These are phyloP conservation scores for Cephonodes hylas DNA, from an alignment of 2,888 invertebrate species.

Conservation along the genomic window DNA sequence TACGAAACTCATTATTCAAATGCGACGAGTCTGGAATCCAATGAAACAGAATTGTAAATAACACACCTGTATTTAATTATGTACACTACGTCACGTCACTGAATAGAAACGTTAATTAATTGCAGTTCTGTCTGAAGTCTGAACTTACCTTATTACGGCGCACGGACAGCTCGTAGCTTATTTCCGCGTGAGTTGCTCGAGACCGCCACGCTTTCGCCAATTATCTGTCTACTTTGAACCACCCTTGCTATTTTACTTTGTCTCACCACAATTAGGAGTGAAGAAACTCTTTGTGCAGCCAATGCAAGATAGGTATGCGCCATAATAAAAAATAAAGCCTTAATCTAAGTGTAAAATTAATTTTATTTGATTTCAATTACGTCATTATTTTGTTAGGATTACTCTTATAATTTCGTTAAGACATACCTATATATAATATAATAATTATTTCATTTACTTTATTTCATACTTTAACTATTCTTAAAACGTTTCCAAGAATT, in stretches of 20 bases:
- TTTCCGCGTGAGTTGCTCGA: constrained; percentile 46
- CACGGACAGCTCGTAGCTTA: constrained; percentile 42
- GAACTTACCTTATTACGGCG: constrained; percentile 43
- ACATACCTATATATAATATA: too few relatives aligned
- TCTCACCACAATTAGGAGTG: constrained; percentile 34
- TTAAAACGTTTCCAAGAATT: too few relatives aligned
- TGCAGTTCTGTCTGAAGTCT: constrained; percentile 36
- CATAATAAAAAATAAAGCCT: neutral
- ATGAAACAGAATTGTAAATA: neutral
- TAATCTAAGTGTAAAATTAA: too few relatives aligned
- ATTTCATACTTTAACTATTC: too few relatives aligned
- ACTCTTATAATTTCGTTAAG: too few relatives aligned
- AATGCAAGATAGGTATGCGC: constrained; percentile 19
- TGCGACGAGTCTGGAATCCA: neutral
- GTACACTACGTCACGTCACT: neutral
- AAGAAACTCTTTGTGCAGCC: constrained; percentile 37
- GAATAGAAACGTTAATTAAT: constrained; percentile 38
- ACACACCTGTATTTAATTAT: neutral
- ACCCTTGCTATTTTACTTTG: constrained; percentile 28
- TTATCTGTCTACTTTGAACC: constrained; percentile 43
- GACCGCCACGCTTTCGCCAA: constrained; percentile 48
- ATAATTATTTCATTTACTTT: too few relatives aligned
- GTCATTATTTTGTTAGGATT: too few relatives aligned
- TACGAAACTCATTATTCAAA: neutral
- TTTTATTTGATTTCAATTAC: too few relatives aligned